phyloP scores from a whole-genome alignment of 1,140 invertebrate species.

The Ganaspis sp. region DNA sequence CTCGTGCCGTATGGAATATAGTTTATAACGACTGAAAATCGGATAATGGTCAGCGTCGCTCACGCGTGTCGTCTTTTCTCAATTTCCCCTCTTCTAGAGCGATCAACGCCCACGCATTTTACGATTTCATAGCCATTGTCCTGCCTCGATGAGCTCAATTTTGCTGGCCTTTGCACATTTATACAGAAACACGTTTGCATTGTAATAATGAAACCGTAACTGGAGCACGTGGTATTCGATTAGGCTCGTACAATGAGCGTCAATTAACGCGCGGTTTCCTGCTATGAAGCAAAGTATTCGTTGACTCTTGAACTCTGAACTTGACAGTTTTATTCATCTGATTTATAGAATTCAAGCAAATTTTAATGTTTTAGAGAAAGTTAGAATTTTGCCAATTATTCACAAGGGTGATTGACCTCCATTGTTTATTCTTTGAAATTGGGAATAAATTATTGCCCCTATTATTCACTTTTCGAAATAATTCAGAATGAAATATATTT shows the following conservation, averaged over 20 bases:
- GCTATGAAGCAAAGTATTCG: neutral
- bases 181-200: neutral
- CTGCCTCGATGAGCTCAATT: neutral
- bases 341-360: neutral
- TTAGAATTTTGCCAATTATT: neutral
- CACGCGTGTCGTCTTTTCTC: slow-evolving; percentile 29
- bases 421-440: no score
- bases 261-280: slow-evolving; percentile 28
- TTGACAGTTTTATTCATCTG: slow-evolving; percentile 1
- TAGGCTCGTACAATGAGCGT: slow-evolving; percentile 26
- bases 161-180: slow-evolving; percentile 24
- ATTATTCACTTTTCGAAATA: no score
- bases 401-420: no score
- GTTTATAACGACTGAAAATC: slow-evolving; percentile 12
- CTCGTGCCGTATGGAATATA: slow-evolving; percentile 1
- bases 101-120: slow-evolving; percentile 22
- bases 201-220: slow-evolving; percentile 13
- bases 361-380: neutral
- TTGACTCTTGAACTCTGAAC: slow-evolving; percentile 28
- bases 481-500: no score
- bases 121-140: slow-evolving; percentile 20
- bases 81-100: neutral
- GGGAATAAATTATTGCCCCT: no score
- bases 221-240: slow-evolving; percentile 12
- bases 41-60: slow-evolving; percentile 13